Percentiles rank a stretch among this genome's conserved stretches.
Conservation (phyloP, 35 echinoderm and acorn worm species). For the Diadema setosum region DNA sequence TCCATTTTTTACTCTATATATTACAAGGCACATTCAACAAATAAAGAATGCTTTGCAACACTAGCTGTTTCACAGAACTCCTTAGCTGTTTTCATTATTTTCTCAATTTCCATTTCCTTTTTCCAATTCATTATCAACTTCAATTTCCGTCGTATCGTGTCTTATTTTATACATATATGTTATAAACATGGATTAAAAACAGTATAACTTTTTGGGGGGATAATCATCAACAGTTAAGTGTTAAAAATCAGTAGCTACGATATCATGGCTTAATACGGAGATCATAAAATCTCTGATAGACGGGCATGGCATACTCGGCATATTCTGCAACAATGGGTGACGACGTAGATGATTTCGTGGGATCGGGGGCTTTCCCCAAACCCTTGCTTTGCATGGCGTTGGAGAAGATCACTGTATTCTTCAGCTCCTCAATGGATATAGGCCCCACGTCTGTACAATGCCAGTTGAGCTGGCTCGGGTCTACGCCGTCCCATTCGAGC, state of each 20-base stretch:
- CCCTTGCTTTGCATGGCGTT: slow-evolving; percentile 24
- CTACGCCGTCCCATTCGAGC: slow-evolving; percentile 26
- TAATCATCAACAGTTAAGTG: no score
- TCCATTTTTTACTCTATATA: neutral
- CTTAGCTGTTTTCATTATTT: no score
- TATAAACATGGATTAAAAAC: no score
- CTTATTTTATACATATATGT: no score
- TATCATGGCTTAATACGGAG: slow-evolving; percentile 36
- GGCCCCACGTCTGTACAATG: neutral
- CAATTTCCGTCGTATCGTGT: no score
- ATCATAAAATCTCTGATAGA: slow-evolving; percentile 33
- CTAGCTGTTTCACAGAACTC: neutral
- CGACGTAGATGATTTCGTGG: neutral
- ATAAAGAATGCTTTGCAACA: neutral
- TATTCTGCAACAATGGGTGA: neutral
- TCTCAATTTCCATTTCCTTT: no score
- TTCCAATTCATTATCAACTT: no score
- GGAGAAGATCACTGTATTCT: neutral
- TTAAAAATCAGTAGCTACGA: no score
- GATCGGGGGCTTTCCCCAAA: neutral
- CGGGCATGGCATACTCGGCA: neutral
- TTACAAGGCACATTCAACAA: neutral
- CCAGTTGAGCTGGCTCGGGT: slow-evolving; percentile 6
- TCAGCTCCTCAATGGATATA: neutral
- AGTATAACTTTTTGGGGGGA: no score